phyloP scores from a whole-genome alignment of 2,113 vertebrate species.

The Pelecanoides urinatrix region DNA sequence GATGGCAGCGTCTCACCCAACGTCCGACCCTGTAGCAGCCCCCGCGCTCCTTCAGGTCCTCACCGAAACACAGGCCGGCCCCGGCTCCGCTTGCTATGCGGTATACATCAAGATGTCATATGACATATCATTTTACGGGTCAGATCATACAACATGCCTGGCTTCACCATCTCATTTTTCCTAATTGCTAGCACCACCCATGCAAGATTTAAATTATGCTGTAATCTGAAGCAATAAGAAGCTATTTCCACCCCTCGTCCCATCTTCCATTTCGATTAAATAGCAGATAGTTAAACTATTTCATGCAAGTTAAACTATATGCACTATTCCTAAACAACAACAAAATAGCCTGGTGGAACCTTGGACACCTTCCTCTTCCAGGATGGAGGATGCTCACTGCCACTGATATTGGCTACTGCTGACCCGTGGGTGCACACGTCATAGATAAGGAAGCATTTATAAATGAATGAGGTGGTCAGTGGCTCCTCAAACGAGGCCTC shows the following conservation, averaged over 20 bases:
- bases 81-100: not conserved
- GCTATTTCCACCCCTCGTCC: not conserved
- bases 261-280: not conserved
- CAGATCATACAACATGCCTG: not conserved
- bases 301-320: not conserved
- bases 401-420: not conserved
- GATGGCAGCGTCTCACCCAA: not conserved
- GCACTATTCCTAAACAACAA: not conserved
- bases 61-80: fast-evolving
- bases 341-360: not conserved
- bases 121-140: not conserved
- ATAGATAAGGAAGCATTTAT: not conserved
- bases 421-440: fast-evolving
- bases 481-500: not conserved
- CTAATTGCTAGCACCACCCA: not conserved
- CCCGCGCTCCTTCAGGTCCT: not conserved
- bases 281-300: not conserved
- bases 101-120: no score
- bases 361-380: not conserved
- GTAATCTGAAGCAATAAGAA: not conserved
- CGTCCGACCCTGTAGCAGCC: fast-evolving
- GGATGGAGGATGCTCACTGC: not conserved
- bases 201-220: conserved; percentile 4
- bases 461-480: not conserved
- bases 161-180: not conserved